phyloP scores from a whole-genome alignment of 1,140 invertebrate species.

The Sipha flava region DNA sequence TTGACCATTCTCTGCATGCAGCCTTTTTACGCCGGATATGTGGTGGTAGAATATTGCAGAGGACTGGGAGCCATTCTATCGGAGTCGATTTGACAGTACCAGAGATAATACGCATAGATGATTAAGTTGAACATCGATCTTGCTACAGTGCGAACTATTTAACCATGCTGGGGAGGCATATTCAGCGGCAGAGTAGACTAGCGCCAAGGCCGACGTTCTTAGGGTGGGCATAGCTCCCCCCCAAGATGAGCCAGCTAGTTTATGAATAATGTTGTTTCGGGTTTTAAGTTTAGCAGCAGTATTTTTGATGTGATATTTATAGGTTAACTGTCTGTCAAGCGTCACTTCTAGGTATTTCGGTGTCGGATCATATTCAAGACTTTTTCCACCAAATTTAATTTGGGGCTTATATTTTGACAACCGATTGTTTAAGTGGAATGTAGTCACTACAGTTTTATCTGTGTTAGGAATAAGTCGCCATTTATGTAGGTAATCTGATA shows the following conservation, averaged over 20 bases:
- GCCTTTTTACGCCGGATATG: not conserved
- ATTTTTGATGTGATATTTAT: not conserved
- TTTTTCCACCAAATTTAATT: not conserved
- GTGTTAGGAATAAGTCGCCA: not conserved
- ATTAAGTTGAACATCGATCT: constrained; percentile 25
- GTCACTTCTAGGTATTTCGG: not conserved
- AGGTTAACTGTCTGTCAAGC: no score
- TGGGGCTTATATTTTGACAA: constrained; percentile 32
- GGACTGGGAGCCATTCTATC: not conserved
- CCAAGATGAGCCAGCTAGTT: constrained; percentile 3
- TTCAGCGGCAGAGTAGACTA: constrained; percentile 35
- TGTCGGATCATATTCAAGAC: not conserved
- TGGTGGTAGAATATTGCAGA: not conserved
- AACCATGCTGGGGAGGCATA: constrained; percentile 24
- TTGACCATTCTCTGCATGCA: not conserved
- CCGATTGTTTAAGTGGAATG: constrained; percentile 36
- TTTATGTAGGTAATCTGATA: not conserved
- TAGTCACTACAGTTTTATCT: not conserved
- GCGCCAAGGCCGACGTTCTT: constrained; percentile 18
- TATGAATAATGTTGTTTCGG: constrained; percentile 27
- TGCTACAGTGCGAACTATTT: not conserved
- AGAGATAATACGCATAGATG: constrained; percentile 3
- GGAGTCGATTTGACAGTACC: constrained; percentile 22
- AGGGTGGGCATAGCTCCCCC: not conserved
- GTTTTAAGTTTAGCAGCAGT: constrained; percentile 1